Percentiles rank a stretch among this genome's conserved stretches.
Evolutionary conservation across 2,888 invertebrate species (phyloP).

Genomic region (Ophioninae sp.): DNA sequence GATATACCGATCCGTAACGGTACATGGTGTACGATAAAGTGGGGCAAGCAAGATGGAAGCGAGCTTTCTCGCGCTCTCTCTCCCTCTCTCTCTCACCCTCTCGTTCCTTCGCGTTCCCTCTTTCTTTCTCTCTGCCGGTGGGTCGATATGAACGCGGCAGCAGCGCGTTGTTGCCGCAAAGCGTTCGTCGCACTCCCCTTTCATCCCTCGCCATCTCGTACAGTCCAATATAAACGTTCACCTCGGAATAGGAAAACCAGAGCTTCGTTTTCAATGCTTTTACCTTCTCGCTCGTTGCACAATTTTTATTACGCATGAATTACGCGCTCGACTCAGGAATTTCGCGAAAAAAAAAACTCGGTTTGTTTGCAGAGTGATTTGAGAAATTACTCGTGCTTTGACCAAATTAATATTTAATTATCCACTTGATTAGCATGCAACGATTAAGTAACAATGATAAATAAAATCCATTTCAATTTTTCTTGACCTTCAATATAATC

Average conservation of each 20-base stretch:
- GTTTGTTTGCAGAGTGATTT: neutral
- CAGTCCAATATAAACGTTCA: conserved; percentile 32
- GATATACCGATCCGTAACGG: conserved; percentile 43
- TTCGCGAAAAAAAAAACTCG: neutral
- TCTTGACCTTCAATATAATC: no score
- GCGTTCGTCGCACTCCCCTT: conserved; percentile 56
- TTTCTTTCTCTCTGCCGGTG: conserved; percentile 54
- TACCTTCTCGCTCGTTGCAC: conserved; percentile 16
- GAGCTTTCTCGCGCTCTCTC: conserved; percentile 50
- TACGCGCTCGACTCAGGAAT: neutral
- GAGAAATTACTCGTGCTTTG: neutral
- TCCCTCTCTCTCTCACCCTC: conserved; percentile 41
- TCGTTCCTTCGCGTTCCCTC: conserved; percentile 5
- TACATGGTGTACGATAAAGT: conserved; percentile 69
- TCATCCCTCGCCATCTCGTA: conserved; percentile 50
- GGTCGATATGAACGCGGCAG: conserved; percentile 79
- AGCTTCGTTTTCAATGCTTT: conserved; percentile 5
- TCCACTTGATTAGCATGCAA: neutral
- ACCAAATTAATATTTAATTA: neutral
- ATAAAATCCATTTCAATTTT: no score
- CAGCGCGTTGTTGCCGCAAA: conserved; percentile 71
- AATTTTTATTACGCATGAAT: conserved; percentile 7
- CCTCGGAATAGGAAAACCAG: conserved; percentile 15
- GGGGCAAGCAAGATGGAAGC: conserved; percentile 77
- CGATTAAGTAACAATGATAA: no score